phyloP scores from a whole-genome alignment of 2,113 vertebrate species.

The Anhinga anhinga region DNA sequence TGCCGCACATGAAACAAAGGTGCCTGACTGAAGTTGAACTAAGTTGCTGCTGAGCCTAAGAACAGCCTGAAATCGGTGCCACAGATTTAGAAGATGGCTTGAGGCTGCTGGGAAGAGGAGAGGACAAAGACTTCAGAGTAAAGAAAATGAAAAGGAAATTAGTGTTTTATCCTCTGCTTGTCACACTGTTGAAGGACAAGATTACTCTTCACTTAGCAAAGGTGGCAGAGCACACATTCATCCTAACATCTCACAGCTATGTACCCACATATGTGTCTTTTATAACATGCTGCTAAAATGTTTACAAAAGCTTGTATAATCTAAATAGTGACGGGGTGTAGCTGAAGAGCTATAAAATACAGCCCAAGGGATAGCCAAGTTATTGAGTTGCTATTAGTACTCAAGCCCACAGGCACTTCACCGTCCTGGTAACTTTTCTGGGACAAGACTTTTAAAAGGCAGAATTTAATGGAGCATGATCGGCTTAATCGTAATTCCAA shows the following conservation, averaged over 20 bases:
- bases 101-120: not conserved
- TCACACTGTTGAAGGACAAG: not conserved
- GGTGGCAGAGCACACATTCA: not conserved
- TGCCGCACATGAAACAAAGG: not conserved
- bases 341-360: slow-evolving; percentile 53
- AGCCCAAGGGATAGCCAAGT: slow-evolving; percentile 45
- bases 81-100: not conserved
- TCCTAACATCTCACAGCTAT: not conserved
- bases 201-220: not conserved
- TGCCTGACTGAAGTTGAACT: not conserved
- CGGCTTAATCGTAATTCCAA: slow-evolving; percentile 41
- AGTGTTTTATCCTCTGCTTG: not conserved
- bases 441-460: slow-evolving; percentile 49
- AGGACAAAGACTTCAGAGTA: not conserved
- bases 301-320: slow-evolving; percentile 62
- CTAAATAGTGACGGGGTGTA: slow-evolving; percentile 22
- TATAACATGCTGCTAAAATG: slow-evolving; percentile 57
- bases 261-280: slow-evolving; percentile 4
- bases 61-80: not conserved
- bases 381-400: slow-evolving; percentile 58
- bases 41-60: not conserved
- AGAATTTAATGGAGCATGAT: slow-evolving; percentile 40
- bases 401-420: slow-evolving; percentile 52
- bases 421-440: slow-evolving; percentile 51
- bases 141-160: not conserved